Percentiles rank a stretch among this genome's conserved stretches.
Conservation (phyloP, 2,888 invertebrate species). For the Selenia dentaria region DNA sequence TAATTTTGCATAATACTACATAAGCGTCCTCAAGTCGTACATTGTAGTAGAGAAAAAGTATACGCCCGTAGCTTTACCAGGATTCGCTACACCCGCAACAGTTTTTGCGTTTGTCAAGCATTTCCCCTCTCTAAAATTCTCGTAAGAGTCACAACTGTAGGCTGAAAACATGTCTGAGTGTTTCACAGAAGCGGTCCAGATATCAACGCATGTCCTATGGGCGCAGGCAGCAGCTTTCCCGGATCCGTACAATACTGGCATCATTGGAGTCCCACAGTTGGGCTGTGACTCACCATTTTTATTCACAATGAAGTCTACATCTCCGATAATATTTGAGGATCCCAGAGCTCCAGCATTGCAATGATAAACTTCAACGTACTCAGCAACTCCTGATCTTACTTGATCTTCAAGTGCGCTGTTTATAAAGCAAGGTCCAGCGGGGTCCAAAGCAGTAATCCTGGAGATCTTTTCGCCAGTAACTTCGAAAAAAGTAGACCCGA, state of each 20-base stretch:
- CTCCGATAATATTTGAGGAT: conserved; percentile 76
- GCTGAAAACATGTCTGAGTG: conserved; percentile 59
- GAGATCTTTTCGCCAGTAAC: conserved; percentile 56
- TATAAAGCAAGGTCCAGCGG: conserved; percentile 75
- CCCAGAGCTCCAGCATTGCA: conserved; percentile 84
- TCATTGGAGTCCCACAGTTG: conserved; percentile 68
- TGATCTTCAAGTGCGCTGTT: conserved; percentile 68
- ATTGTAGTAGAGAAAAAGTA: conserved; percentile 68
- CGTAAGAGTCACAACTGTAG: conserved; percentile 64
- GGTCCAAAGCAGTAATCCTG: conserved; percentile 70
- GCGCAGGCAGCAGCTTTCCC: conserved; percentile 68
- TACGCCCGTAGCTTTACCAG: conserved; percentile 67
- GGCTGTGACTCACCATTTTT: conserved; percentile 84
- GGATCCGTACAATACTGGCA: conserved; percentile 66
- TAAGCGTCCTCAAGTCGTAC: conserved; percentile 36
- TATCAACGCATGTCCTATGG: conserved; percentile 65
- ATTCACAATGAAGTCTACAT: conserved; percentile 85
- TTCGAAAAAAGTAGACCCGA: conserved; percentile 57
- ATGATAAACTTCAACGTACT: conserved; percentile 85
- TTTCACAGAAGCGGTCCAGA: conserved; percentile 64
- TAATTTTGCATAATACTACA: no score
- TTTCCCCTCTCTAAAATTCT: conserved; percentile 53
- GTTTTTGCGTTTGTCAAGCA: conserved; percentile 52
- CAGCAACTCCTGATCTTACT: conserved; percentile 81
- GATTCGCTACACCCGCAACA: conserved; percentile 71